Evolutionary conservation across 1,140 invertebrate species (phyloP).

Genomic region (Drosophila repletoides): DNA sequence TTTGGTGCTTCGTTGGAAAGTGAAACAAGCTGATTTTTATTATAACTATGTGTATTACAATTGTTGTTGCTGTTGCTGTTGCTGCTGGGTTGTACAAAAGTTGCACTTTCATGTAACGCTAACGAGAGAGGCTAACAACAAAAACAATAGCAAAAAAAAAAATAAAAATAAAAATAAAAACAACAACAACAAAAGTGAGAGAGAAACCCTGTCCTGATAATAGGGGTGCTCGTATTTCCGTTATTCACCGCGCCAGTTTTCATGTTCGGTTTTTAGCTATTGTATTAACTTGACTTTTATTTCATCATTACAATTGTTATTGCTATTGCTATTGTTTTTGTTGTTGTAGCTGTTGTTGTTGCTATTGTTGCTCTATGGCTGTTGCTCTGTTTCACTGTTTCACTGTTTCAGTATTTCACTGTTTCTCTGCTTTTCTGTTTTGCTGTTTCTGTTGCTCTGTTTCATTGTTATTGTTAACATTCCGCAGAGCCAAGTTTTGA

Average conservation of each 20-base stretch:
- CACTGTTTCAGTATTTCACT: background rate
- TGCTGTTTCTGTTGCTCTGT: constrained; percentile 4
- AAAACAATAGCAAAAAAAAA: constrained; percentile 15
- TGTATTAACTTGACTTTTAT: constrained; percentile 76
- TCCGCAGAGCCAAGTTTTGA: constrained; percentile 44
- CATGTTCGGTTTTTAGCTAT: constrained; percentile 60
- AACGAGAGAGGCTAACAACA: constrained; percentile 48
- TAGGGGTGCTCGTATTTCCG: constrained; percentile 70
- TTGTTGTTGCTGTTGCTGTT: constrained; percentile 44
- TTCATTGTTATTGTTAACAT: constrained; percentile 73
- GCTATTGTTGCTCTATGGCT: background rate
- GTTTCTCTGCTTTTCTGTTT: background rate
- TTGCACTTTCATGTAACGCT: constrained; percentile 72
- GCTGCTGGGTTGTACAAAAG: constrained; percentile 52
- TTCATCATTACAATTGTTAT: constrained; percentile 67
- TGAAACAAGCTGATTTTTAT: constrained; percentile 68
- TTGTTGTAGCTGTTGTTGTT: constrained; percentile 21
- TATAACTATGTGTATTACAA: constrained; percentile 62
- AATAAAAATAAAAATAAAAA: constrained; percentile 15
- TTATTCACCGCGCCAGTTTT: constrained; percentile 43
- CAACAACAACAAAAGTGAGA: constrained; percentile 16
- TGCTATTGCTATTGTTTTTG: constrained; percentile 13
- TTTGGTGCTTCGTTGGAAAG: constrained; percentile 36
- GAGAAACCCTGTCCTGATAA: constrained; percentile 48
- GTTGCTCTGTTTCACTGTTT: no score